Percentiles rank a stretch among this genome's conserved stretches.
Conservation (phyloP, 2,797 vertebrate genomes). For the Anguilla obscura region DNA sequence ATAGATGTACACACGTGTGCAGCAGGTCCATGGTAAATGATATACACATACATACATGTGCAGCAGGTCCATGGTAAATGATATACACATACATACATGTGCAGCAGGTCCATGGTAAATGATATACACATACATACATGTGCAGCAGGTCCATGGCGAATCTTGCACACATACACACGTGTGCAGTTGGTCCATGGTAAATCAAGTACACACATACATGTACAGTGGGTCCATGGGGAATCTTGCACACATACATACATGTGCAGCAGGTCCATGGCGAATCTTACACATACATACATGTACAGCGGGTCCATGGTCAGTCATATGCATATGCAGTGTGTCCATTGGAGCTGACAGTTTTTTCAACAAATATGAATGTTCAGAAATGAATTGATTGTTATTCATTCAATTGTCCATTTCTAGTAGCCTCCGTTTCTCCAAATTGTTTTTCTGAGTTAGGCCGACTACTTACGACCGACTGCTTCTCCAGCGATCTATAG, state of each 20-base stretch:
- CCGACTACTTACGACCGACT: slow-evolving; percentile 43
- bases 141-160: not conserved
- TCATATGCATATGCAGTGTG: not conserved
- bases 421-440: not conserved
- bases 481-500: slow-evolving; percentile 76
- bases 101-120: not conserved
- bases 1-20: too few species aligned
- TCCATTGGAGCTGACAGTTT: not conserved
- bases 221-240: not conserved
- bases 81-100: too few species aligned
- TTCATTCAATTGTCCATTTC: not conserved
- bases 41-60: too few species aligned
- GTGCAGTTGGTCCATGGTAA: not conserved
- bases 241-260: too few species aligned
- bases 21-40: too few species aligned
- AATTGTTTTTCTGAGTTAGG: not conserved
- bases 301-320: too few species aligned
- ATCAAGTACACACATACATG: not conserved
- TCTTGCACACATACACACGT: not conserved
- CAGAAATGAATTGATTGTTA: not conserved
- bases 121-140: not conserved
- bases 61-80: too few species aligned
- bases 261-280: too few species aligned
- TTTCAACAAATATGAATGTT: not conserved
- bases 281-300: too few species aligned